Base-by-base conservation (phyloP, 2,113 vertebrate species). In the Monopterus albus region DNA sequence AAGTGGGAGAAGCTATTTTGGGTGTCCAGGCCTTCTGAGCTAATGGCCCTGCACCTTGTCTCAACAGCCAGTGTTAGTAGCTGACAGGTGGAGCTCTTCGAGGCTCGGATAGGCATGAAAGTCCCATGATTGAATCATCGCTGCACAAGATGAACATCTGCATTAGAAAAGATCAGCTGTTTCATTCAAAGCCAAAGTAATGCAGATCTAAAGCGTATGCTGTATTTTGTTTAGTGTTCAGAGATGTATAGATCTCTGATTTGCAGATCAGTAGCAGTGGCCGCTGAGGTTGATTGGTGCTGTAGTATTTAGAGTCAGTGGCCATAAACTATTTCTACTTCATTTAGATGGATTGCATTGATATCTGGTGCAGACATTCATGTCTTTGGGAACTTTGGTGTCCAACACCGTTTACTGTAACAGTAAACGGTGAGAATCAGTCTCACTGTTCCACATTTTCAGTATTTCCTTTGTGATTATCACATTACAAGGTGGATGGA, bases 401-500 rank as follows among this genome's bases (percentile, higher is more conserved):
- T n/a, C n/a, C n/a, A n/a, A n/a, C n/a, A n/a, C n/a, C n/a, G n/a
- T n/a, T n/a, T n/a, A n/a, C n/a, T n/a, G n/a, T n/a, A n/a, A n/a
- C n/a, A n/a, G n/a, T n/a, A n/a, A n/a, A n/a, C n/a, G n/a, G n/a
- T n/a, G n/a, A n/a, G n/a, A n/a, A n/a, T n/a, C n/a, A n/a, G n/a
- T n/a, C n/a, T n/a, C n/a, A n/a, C n/a, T n/a, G n/a, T 67, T 63
- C 23, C 23, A 51, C 45, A 15, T 53, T 46, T 31, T 7, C 29
- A 31, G 29, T 6, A 7, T 31, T 64, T 64, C 14, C 45, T 36
- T 42, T 61, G 55, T 63, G 18, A 50, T 23, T n/a, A 1, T 55
- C 23, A 49, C 8, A 62, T 42, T 40, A 63, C 15, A 69, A 56
- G n/a, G 6, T 51, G 21, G 26, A 47, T 49, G 60, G 58, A 60